Conservation (phyloP, 2,113 vertebrate species). For the Thalassarche chlororhynchos region DNA sequence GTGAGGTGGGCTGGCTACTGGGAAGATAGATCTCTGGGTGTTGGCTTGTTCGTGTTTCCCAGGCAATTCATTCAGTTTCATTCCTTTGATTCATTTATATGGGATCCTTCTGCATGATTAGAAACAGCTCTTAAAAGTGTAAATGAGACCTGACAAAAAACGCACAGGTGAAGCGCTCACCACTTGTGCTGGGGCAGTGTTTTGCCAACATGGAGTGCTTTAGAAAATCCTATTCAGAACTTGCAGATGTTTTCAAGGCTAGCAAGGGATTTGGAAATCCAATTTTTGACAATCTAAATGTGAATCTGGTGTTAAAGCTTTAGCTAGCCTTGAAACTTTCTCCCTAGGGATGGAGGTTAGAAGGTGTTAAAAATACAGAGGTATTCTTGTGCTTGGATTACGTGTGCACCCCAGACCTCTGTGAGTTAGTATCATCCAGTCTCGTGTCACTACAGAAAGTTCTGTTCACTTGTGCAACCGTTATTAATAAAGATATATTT, state of each 20-base stretch:
- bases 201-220: not conserved
- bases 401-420: not conserved
- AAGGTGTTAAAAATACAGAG: not conserved
- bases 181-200: not conserved
- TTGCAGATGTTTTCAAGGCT: not conserved
- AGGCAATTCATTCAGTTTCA: not conserved
- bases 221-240: not conserved
- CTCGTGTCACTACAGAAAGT: not conserved
- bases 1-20: not conserved
- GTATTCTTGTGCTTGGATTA: not conserved
- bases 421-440: not conserved
- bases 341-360: not conserved
- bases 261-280: not conserved
- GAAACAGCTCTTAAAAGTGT: not conserved
- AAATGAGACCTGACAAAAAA: not conserved
- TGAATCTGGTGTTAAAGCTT: not conserved
- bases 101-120: not conserved
- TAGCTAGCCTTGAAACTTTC: not conserved
- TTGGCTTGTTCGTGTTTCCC: not conserved
- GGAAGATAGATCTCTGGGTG: not conserved
- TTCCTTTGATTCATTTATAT: not conserved
- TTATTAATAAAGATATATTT: conserved; percentile 41
- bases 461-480: not conserved
- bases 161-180: not conserved
- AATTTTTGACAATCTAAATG: not conserved